These are phyloP conservation scores for Grammomys surdaster DNA, from an alignment of 2,113 vertebrate genomes.

Conservation along the genomic window DNA sequence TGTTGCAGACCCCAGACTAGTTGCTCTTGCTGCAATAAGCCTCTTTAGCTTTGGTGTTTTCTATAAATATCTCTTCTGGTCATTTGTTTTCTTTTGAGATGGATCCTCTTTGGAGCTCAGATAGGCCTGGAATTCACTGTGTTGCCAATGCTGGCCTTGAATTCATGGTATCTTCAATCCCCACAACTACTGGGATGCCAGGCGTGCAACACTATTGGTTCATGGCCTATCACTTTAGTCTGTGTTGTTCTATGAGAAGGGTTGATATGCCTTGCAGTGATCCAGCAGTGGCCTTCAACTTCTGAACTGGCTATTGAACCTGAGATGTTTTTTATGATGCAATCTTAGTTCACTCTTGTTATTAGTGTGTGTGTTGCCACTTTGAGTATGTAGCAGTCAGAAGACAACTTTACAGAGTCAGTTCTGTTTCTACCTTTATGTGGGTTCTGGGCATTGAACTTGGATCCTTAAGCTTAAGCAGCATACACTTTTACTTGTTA, in stretches of 20 bases:
- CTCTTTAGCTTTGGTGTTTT: neutral
- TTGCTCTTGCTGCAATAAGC: neutral
- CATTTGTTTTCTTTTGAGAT: neutral
- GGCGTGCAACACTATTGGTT: neutral
- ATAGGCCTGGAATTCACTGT: neutral
- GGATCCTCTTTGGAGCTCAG: neutral
- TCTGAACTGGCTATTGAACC: slow-evolving; percentile 27
- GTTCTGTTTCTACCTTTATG: neutral
- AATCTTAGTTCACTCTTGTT: slow-evolving; percentile 16
- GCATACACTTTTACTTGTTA: neutral
- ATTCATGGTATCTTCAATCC: neutral
- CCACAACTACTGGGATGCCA: neutral
- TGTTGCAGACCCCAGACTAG: neutral
- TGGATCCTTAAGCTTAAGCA: neutral
- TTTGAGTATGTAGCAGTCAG: neutral
- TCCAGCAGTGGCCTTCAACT: neutral
- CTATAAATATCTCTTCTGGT: neutral
- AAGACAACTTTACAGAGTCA: neutral
- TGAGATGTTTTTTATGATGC: slow-evolving; percentile 1
- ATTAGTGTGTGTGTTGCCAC: neutral
- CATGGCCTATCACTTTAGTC: neutral
- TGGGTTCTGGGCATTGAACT: neutral
- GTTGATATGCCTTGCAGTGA: too few relatives aligned
- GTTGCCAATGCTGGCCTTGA: neutral
- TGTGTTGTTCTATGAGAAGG: neutral